phyloP scores from a whole-genome alignment of 2,797 vertebrate species.

The Mallotus villosus region DNA sequence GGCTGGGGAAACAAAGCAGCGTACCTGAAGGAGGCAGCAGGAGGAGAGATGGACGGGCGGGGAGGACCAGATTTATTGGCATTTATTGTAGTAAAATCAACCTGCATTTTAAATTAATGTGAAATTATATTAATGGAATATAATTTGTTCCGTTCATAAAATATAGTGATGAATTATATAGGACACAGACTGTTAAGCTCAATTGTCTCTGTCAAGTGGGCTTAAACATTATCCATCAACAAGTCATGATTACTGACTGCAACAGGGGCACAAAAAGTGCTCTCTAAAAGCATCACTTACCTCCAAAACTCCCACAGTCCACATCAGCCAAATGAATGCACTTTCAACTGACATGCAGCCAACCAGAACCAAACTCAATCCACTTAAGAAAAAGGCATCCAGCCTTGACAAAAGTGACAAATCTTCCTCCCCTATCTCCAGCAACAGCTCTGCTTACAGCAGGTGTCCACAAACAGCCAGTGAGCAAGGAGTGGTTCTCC shows the following conservation, averaged over 20 bases:
- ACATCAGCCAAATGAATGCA: neutral
- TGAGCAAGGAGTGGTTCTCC: slow-evolving; percentile 17
- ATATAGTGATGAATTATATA: neutral
- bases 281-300: neutral
- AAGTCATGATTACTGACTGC: neutral
- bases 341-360: neutral
- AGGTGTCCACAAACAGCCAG: slow-evolving; percentile 40
- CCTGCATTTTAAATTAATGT: too few relatives aligned
- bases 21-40: slow-evolving; percentile 16
- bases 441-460: slow-evolving; percentile 17
- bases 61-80: too few relatives aligned
- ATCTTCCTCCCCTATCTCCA: slow-evolving; percentile 18
- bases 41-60: too few relatives aligned
- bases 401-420: neutral
- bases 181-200: neutral
- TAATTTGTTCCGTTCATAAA: neutral
- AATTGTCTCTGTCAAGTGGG: neutral
- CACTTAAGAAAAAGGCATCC: slow-evolving; percentile 14
- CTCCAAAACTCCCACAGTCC: neutral
- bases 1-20: slow-evolving; percentile 50
- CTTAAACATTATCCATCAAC: slow-evolving; percentile 6
- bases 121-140: too few relatives aligned
- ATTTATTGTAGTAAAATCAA: too few relatives aligned
- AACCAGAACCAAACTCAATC: slow-evolving; percentile 22
- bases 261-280: neutral